Percentiles rank a stretch among this genome's conserved stretches.
phyloP scores from a whole-genome alignment of 1,140 invertebrate genomes.

The Danaus melanippus region DNA sequence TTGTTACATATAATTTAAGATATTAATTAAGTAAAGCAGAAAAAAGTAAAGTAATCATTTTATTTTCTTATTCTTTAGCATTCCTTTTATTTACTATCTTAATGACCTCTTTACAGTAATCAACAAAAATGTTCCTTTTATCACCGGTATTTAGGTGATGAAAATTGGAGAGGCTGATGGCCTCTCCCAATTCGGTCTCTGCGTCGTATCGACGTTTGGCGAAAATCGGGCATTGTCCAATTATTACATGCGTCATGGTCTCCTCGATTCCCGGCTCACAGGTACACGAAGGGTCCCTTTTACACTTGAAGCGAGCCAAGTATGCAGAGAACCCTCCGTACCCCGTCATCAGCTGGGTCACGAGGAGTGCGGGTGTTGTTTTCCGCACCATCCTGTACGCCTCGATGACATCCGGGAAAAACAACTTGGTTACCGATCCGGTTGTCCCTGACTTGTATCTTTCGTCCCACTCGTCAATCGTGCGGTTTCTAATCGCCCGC shows the following conservation, averaged over 20 bases:
- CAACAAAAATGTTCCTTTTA: too few species aligned
- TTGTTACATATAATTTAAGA: too few species aligned
- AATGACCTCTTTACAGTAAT: too few species aligned
- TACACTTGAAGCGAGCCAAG: background rate
- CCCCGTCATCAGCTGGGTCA: slow-evolving; percentile 10
- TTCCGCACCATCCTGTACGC: slow-evolving; percentile 11
- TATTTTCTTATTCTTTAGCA: too few species aligned
- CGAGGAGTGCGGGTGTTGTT: background rate
- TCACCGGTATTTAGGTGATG: too few species aligned
- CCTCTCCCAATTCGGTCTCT: too few species aligned
- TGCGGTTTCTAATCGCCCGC: background rate
- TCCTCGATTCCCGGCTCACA: slow-evolving; percentile 10
- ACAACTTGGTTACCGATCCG: slow-evolving; percentile 11
- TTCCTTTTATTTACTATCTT: too few species aligned
- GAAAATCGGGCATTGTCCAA: slow-evolving; percentile 1
- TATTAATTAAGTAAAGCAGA: too few species aligned
- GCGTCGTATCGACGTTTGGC: too few species aligned
- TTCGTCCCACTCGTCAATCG: slow-evolving; percentile 10
- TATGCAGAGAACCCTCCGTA: slow-evolving; percentile 13
- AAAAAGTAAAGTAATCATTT: too few species aligned
- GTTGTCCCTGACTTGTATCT: slow-evolving; percentile 10
- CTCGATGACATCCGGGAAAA: slow-evolving; percentile 3
- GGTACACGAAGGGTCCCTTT: slow-evolving; percentile 8
- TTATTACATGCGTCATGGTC: slow-evolving; percentile 5
- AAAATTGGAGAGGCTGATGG: too few species aligned